A percentile compares a stretch with the other conserved stretches of the same genome.
Conservation (phyloP, 2,888 invertebrate species). For the Mythimna loreyi region DNA sequence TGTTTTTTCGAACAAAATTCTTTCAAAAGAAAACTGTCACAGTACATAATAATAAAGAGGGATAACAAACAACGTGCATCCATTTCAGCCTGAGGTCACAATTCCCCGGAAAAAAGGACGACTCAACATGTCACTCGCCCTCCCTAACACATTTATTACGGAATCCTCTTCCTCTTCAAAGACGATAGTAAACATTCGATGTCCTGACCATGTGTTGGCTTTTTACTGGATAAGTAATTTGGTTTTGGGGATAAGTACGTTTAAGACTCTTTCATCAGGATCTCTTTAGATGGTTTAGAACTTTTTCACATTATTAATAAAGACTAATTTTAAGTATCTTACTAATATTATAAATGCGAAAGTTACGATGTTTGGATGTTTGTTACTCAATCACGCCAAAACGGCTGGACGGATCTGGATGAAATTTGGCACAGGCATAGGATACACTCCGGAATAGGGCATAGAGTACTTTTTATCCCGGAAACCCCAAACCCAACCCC, state of each 20-base stretch:
- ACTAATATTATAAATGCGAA: no score
- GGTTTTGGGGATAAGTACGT: neutral
- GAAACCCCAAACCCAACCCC: no score
- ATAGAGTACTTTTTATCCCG: no score
- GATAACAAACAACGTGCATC: slow-evolving; percentile 19
- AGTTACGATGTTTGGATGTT: no score
- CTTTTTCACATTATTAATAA: no score
- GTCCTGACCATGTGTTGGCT: slow-evolving; percentile 11
- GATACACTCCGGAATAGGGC: no score
- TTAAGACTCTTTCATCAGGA: no score
- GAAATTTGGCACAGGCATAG: no score
- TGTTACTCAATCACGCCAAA: no score
- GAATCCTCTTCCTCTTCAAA: slow-evolving; percentile 13
- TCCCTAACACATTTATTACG: slow-evolving; percentile 4
- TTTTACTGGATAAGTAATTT: slow-evolving; percentile 21
- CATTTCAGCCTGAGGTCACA: slow-evolving; percentile 23
- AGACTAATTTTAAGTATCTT: no score
- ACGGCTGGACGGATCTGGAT: no score
- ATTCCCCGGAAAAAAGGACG: slow-evolving; percentile 11
- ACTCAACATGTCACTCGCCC: neutral
- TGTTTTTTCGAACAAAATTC: neutral
- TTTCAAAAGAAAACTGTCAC: neutral
- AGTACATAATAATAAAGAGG: slow-evolving; percentile 23
- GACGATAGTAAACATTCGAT: slow-evolving; percentile 12
- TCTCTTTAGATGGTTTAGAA: no score